phyloP scores from a whole-genome alignment of 2,113 vertebrate species.

The Ailuropoda melanoleuca region DNA sequence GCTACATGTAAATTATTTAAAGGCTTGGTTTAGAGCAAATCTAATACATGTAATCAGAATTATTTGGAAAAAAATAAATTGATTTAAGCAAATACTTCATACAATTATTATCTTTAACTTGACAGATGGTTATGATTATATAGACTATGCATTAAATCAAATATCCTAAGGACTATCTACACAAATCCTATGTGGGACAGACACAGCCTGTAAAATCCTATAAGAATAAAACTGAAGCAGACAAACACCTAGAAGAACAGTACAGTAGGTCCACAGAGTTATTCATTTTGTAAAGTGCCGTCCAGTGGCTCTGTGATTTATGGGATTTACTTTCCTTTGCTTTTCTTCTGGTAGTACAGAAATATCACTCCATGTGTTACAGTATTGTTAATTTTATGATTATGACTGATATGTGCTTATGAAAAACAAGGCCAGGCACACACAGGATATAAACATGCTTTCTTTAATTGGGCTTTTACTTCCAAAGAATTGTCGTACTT shows the following conservation, averaged over 20 bases:
- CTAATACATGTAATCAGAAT: background rate
- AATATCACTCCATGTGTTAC: background rate
- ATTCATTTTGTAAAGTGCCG: background rate
- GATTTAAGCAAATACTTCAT: background rate
- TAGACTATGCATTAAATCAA: constrained; percentile 24
- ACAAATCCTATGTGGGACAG: background rate
- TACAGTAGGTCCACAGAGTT: background rate
- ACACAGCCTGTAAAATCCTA: background rate
- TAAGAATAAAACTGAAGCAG: background rate
- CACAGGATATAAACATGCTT: background rate
- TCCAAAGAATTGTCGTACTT: background rate
- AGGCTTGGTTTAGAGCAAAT: constrained; percentile 19
- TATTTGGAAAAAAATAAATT: background rate
- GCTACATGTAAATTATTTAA: background rate
- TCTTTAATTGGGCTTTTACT: background rate
- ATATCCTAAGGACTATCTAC: background rate
- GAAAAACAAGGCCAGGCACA: background rate
- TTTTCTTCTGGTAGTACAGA: background rate
- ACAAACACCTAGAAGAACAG: background rate
- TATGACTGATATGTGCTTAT: background rate
- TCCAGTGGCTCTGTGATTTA: background rate
- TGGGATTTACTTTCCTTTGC: background rate
- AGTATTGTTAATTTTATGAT: constrained; percentile 2
- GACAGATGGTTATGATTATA: background rate
- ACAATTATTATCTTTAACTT: background rate